A percentile compares a stretch with the other conserved stretches of the same genome.
phyloP scores from a whole-genome alignment of 2,797 vertebrate genomes.

The Macropodus opercularis region DNA sequence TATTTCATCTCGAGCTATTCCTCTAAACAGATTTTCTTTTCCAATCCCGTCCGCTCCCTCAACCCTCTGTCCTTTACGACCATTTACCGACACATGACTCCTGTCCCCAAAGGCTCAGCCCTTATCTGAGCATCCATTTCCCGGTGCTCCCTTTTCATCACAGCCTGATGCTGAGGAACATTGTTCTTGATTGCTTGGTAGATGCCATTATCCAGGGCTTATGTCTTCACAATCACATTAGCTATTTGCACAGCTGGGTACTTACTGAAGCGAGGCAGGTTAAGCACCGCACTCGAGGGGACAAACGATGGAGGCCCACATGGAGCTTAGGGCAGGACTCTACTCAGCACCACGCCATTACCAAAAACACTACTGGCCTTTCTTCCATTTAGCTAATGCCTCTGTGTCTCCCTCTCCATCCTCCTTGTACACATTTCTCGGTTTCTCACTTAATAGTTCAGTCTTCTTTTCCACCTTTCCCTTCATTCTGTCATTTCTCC shows the following conservation, averaged over 20 bases:
- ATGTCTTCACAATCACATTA: slow-evolving; percentile 81
- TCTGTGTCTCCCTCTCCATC: slow-evolving; percentile 16
- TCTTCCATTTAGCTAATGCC: slow-evolving; percentile 51
- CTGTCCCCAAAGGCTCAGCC: slow-evolving; percentile 48
- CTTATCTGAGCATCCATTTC: slow-evolving; percentile 55
- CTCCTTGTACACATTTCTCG: slow-evolving; percentile 6
- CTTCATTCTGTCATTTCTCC: slow-evolving; percentile 38
- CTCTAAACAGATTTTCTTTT: slow-evolving; percentile 54
- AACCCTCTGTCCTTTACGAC: slow-evolving; percentile 54
- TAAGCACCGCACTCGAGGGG: slow-evolving; percentile 72
- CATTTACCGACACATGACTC: slow-evolving; percentile 56
- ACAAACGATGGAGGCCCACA: slow-evolving; percentile 73
- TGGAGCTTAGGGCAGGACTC: slow-evolving; percentile 61
- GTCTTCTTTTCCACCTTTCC: slow-evolving; percentile 30
- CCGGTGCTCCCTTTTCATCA: slow-evolving; percentile 61
- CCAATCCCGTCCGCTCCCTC: slow-evolving; percentile 33
- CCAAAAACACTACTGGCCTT: slow-evolving; percentile 51
- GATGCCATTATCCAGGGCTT: slow-evolving; percentile 79
- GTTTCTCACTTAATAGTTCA: slow-evolving; percentile 15
- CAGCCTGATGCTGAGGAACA: slow-evolving; percentile 63
- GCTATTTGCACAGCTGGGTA: slow-evolving; percentile 78
- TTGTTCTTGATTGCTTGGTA: slow-evolving; percentile 78
- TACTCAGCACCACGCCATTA: slow-evolving; percentile 51
- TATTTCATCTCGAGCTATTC: slow-evolving; percentile 29
- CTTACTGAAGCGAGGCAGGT: slow-evolving; percentile 76